A percentile compares a stretch with the other conserved stretches of the same genome.
phyloP scores from a whole-genome alignment of 2,797 vertebrate genomes.

The Glyptemys insculpta region DNA sequence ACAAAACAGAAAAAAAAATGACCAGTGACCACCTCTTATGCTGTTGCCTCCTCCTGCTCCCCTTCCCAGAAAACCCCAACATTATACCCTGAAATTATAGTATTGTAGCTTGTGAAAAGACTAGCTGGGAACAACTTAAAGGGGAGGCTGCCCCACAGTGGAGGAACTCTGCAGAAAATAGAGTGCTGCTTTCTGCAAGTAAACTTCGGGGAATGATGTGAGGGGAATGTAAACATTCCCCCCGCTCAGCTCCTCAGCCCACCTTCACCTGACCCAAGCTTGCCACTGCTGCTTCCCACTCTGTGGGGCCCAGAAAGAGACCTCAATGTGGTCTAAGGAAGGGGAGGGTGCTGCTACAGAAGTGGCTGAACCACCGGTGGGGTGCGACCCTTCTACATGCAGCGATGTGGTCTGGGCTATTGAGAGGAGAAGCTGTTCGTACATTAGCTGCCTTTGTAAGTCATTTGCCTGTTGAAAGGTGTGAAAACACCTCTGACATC shows the following conservation, averaged over 20 bases:
- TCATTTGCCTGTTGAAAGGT: conserved; percentile 71
- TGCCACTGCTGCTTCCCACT: background rate
- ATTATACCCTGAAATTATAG: background rate
- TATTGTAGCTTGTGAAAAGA: background rate
- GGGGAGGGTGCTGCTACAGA: background rate
- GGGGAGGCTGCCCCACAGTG: background rate
- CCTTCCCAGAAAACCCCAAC: background rate
- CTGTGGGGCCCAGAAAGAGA: background rate
- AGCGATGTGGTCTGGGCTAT: too few species aligned
- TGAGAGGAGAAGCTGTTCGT: background rate
- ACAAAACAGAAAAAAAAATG: too few species aligned
- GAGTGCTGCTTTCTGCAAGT: accelerated
- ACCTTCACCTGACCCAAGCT: background rate
- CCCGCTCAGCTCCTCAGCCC: accelerated
- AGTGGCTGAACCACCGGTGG: background rate
- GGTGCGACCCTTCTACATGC: too few species aligned
- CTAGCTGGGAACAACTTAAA: background rate
- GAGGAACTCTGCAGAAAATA: background rate
- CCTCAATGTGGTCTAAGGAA: background rate
- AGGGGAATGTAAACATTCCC: background rate
- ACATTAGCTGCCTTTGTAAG: conserved; percentile 42
- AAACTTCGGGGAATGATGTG: accelerated
- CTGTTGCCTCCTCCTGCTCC: background rate
- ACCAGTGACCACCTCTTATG: background rate
- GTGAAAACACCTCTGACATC: conserved; percentile 42